Evolutionary conservation across 2,797 vertebrate species (phyloP).

Genomic region (Galaxias olidus): DNA sequence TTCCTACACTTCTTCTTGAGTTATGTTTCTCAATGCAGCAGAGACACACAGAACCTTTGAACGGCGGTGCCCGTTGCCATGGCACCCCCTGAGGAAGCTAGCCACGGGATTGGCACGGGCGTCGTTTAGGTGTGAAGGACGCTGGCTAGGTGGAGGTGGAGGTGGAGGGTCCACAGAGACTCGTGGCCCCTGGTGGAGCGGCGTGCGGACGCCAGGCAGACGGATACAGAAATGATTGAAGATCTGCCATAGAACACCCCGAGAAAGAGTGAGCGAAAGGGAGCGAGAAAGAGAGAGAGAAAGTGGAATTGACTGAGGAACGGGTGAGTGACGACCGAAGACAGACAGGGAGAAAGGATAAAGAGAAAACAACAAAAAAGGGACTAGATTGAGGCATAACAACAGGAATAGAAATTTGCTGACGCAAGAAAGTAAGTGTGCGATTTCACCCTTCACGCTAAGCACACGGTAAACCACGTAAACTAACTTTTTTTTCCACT

Average conservation of each 20-base stretch:
- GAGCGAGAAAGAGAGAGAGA: neutral
- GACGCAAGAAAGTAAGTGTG: too few relatives aligned
- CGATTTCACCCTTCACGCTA: too few relatives aligned
- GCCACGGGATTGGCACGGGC: slow-evolving; percentile 10
- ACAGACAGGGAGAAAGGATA: neutral
- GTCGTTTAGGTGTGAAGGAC: slow-evolving; percentile 5
- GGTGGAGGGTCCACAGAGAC: slow-evolving; percentile 1
- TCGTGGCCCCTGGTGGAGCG: slow-evolving; percentile 19
- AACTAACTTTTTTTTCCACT: too few relatives aligned
- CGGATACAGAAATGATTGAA: slow-evolving; percentile 1
- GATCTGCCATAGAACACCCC: slow-evolving; percentile 20
- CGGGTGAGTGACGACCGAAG: neutral
- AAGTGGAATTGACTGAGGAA: neutral
- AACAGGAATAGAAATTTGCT: too few relatives aligned
- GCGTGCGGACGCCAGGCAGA: slow-evolving; percentile 11
- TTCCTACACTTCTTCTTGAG: too few relatives aligned
- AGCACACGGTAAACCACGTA: too few relatives aligned
- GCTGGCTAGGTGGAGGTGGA: slow-evolving; percentile 27
- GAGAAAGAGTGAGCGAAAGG: slow-evolving; percentile 5
- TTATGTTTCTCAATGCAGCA: slow-evolving; percentile 33
- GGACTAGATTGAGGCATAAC: too few relatives aligned
- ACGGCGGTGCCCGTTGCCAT: slow-evolving; percentile 26
- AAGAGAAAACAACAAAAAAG: neutral
- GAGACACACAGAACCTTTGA: slow-evolving; percentile 47
- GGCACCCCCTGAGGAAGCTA: slow-evolving; percentile 17